A percentile compares a stretch with the other conserved stretches of the same genome.
Conservation (phyloP, 2,113 vertebrate genomes). For the Genyomyrus donnyi region DNA sequence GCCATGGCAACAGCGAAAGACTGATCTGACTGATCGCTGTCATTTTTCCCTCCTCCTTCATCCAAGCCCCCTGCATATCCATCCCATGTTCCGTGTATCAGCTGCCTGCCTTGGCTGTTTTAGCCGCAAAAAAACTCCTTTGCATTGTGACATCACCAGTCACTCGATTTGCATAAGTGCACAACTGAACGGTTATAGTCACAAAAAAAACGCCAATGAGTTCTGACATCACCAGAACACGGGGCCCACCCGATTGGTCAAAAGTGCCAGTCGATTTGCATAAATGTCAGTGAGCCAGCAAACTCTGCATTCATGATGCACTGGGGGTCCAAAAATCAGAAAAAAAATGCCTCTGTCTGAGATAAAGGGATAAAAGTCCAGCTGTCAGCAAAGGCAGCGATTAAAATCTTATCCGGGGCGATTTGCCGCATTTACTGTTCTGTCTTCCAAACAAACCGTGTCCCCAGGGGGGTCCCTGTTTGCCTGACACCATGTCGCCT, state of each 20-base stretch:
- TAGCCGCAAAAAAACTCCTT: background rate
- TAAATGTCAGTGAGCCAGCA: background rate
- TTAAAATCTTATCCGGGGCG: slow-evolving; percentile 1
- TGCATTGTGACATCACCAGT: background rate
- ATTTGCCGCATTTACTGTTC: background rate
- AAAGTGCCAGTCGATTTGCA: background rate
- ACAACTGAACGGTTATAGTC: background rate
- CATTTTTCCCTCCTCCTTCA: background rate
- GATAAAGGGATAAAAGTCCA: background rate
- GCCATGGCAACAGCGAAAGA: background rate
- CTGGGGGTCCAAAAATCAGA: background rate
- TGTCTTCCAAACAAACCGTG: background rate
- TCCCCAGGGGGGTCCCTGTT: too few relatives aligned
- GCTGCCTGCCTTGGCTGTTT: background rate
- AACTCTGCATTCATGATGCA: background rate
- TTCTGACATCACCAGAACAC: background rate
- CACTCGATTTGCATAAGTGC: background rate
- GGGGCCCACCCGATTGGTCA: background rate
- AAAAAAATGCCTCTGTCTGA: background rate
- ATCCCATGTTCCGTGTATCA: background rate
- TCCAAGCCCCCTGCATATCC: background rate
- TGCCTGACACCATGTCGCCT: background rate
- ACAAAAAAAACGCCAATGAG: too few relatives aligned
- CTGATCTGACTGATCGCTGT: background rate
- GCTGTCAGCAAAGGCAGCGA: background rate